Evolutionary conservation across 2,888 invertebrate species (phyloP), one percentile per base, ranked within the genome.

Genomic region (Polyommatus icarus): DNA sequence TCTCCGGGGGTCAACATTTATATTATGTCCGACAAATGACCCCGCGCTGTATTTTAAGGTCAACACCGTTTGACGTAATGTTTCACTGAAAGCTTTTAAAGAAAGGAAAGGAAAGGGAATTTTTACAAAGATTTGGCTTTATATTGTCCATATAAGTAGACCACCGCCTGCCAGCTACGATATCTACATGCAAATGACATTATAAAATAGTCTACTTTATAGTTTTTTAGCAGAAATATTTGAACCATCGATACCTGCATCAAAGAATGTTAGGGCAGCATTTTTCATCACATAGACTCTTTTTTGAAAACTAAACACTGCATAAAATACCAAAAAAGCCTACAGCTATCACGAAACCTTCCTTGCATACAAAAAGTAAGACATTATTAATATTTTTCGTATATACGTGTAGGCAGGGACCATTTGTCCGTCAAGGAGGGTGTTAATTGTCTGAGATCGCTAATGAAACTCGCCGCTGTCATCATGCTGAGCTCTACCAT

Each of bases 371-470:
- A 67, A 67, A 29, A 67, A 67, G 29, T 67, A 67, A 67, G 67
- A 32, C 12, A 32, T 29, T 67, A 32, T 67, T 67, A 32, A 67
- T 67, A 67, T 67, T 15, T 67, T 32, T 32, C 67, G 1, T 67
- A 61, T 61, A 67, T 12, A 15, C 1, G 12, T 67, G 29, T 67
- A 72, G 36, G 20, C 77, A 79, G 80, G 79, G 81, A 79, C 85
- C 85, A 83, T 84, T 83, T 75, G 85, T 86, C 88, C 87, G 87
- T 88, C 88, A 87, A 85, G 84, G 84, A 89, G 92, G 92, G 93
- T 90, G 93, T 91, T 92, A 93, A 93, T 93, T 93, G 91, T 92
- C 90, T 88, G 89, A 91, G 91, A 87, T 89, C 88, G 88, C 90
- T 93, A 93, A 93, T 93, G 93, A 93, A 92, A 92, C 90, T 87